Conservation (phyloP, 2,797 vertebrate species). For the Galago senegalensis region DNA sequence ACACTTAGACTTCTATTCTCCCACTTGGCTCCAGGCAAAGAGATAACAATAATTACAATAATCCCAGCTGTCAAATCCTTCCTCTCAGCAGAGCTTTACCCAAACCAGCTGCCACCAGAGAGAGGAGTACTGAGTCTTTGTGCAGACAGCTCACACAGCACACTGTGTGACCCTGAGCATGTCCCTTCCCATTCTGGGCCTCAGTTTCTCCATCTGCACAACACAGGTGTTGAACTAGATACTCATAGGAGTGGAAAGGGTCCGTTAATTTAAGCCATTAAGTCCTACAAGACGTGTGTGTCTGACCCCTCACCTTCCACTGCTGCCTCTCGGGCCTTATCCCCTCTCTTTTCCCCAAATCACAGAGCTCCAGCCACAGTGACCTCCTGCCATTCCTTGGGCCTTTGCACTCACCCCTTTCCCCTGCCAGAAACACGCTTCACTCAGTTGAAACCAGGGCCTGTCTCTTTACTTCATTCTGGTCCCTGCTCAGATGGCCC, state of each 20-base stretch:
- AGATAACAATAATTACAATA: background rate
- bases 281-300: background rate
- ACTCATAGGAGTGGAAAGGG: background rate
- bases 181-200: background rate
- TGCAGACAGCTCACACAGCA: background rate
- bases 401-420: background rate
- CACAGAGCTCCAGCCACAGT: background rate
- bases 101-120: background rate
- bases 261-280: background rate
- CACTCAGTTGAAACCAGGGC: background rate
- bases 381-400: background rate
- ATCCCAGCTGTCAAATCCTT: background rate
- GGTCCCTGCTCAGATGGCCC: background rate
- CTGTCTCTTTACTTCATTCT: background rate
- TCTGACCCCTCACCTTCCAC: background rate
- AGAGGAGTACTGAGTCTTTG: background rate
- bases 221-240: background rate
- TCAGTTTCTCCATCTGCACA: conserved; percentile 15
- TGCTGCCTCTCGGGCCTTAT: background rate
- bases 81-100: background rate
- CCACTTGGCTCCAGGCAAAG: background rate
- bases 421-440: background rate
- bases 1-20: background rate
- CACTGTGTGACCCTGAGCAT: background rate
- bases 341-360: background rate